These are phyloP conservation scores for Calidris pygmaea DNA, from an alignment of 2,113 vertebrate genomes.

Conservation along the genomic window DNA sequence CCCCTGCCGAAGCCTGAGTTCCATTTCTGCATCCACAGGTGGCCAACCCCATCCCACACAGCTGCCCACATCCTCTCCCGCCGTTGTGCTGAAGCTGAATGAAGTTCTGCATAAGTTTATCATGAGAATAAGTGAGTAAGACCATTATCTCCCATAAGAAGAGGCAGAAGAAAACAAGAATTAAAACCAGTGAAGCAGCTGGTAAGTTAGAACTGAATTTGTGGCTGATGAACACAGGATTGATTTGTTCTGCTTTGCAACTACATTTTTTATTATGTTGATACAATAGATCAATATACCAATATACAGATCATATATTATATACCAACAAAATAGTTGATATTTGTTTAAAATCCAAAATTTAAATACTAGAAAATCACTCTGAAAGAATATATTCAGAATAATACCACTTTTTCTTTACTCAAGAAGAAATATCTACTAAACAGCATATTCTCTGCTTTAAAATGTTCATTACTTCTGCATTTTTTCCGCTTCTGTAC, in stretches of 20 bases:
- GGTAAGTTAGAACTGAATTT: not conserved
- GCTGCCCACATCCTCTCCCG: not conserved
- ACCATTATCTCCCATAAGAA: not conserved
- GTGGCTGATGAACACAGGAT: not conserved
- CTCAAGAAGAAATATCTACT: not conserved
- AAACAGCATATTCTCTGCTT: not conserved
- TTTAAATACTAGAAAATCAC: not conserved
- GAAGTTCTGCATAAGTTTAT: not conserved
- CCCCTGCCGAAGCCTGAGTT: accelerated
- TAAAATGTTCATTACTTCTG: not conserved
- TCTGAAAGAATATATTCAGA: not conserved
- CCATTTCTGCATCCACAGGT: not conserved
- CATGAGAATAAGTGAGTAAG: not conserved
- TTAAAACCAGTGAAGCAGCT: not conserved
- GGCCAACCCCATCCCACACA: not conserved
- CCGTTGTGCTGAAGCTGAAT: not conserved
- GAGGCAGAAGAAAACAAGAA: not conserved
- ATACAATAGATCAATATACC: not conserved
- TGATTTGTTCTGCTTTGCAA: not conserved
- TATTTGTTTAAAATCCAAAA: not conserved
- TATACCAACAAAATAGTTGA: not conserved
- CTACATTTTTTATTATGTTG: not conserved
- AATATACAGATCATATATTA: not conserved
- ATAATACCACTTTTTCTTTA: not conserved
- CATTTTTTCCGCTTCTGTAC: not conserved